Percentiles rank a stretch among this genome's conserved stretches.
These are phyloP conservation scores for Lepus americanus DNA, from an alignment of 2,113 vertebrate species.

Conservation along the genomic window DNA sequence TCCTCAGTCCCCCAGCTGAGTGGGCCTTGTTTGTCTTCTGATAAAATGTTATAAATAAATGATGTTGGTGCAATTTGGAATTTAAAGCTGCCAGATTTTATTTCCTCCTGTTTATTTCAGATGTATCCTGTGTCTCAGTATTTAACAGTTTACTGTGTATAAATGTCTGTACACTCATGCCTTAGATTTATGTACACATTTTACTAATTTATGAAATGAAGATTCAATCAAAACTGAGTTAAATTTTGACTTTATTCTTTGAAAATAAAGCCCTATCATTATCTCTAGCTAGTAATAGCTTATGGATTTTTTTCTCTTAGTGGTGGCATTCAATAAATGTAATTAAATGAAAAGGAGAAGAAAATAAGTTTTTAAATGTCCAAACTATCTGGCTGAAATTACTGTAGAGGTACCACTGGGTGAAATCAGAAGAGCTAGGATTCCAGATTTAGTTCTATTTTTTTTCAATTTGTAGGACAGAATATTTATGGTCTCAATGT, in stretches of 20 bases:
- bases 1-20: not conserved
- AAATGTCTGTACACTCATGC: not conserved
- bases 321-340: not conserved
- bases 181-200: not conserved
- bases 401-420: not conserved
- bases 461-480: conserved; percentile 13
- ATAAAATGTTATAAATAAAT: conserved; percentile 9
- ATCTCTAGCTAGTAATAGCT: not conserved
- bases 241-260: not conserved
- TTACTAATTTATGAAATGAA: not conserved
- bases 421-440: not conserved
- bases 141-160: not conserved
- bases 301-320: not conserved
- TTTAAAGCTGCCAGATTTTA: not conserved
- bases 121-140: not conserved
- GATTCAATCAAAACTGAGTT: not conserved
- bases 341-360: not conserved
- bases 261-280: conserved; percentile 3
- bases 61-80: not conserved
- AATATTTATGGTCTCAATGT: not conserved
- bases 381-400: not conserved
- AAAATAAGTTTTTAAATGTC: not conserved
- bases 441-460: conserved; percentile 10
- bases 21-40: not conserved
- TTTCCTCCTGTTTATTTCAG: not conserved